These are phyloP conservation scores for Hoplostethus mediterraneus DNA, from an alignment of 2,797 vertebrate species.

Conservation along the genomic window DNA sequence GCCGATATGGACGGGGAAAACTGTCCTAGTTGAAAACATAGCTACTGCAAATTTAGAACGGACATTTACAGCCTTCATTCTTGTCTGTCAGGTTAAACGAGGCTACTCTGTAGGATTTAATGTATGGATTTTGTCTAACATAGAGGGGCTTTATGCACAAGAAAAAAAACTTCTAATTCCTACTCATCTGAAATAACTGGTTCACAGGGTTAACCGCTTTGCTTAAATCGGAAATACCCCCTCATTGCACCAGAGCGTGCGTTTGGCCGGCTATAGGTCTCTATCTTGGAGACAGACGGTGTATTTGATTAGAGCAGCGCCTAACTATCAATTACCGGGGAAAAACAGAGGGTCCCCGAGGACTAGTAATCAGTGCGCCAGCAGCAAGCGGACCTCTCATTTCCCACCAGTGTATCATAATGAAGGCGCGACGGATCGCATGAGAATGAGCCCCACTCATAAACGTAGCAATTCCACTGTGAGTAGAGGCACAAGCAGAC, in stretches of 20 bases:
- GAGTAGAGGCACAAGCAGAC: background rate
- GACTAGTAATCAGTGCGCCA: conserved; percentile 67
- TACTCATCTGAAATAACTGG: conserved; percentile 15
- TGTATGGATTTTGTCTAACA: background rate
- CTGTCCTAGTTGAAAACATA: background rate
- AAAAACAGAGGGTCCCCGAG: conserved; percentile 65
- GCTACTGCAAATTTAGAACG: background rate
- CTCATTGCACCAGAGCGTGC: conserved; percentile 22
- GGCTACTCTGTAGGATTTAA: background rate
- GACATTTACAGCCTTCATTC: background rate
- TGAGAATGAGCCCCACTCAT: conserved; percentile 42
- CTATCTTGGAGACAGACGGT: conserved; percentile 25
- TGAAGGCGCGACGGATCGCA: conserved; percentile 42
- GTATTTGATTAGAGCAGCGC: conserved; percentile 63
- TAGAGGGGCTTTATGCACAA: conserved; percentile 11
- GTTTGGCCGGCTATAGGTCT: conserved; percentile 27
- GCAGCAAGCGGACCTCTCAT: conserved; percentile 43
- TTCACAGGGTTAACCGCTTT: conserved; percentile 30
- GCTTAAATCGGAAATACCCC: conserved; percentile 29
- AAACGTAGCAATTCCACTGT: background rate
- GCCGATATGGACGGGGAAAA: background rate
- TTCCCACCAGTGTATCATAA: conserved; percentile 51
- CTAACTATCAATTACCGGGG: conserved; percentile 59
- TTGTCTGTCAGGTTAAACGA: background rate
- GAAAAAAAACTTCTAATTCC: background rate